Evolutionary conservation across 2,888 invertebrate species (phyloP).

Genomic region (Drosophila differens): DNA sequence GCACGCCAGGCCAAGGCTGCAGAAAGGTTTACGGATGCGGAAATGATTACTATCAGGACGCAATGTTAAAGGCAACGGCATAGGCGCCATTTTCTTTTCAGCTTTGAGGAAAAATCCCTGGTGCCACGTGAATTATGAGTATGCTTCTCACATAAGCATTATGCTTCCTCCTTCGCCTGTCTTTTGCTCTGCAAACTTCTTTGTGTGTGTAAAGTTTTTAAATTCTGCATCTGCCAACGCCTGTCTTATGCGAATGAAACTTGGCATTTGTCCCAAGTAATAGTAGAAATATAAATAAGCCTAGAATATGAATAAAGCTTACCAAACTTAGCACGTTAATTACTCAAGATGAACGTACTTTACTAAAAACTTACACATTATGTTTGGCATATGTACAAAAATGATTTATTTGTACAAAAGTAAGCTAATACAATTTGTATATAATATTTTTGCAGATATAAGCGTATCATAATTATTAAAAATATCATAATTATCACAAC

Average conservation of each 20-base stretch:
- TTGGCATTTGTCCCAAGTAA: background rate
- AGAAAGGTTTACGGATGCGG: constrained; percentile 51
- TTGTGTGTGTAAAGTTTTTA: background rate
- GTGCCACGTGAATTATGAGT: constrained; percentile 43
- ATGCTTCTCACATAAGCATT: constrained; percentile 21
- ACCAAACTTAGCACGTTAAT: background rate
- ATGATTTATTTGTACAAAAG: too few relatives aligned
- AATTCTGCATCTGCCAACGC: background rate
- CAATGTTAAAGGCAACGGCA: constrained; percentile 23
- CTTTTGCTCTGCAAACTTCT: constrained; percentile 9
- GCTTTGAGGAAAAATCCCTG: constrained; percentile 15
- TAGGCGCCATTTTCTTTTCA: constrained; percentile 29
- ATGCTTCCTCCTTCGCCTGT: background rate
- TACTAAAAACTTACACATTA: background rate
- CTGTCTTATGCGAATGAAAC: background rate
- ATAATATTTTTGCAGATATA: background rate
- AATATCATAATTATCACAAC: background rate
- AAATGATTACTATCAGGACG: constrained; percentile 56
- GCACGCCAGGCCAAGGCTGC: constrained; percentile 21
- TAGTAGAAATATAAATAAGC: background rate
- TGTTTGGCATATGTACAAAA: background rate
- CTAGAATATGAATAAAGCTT: constrained; percentile 2
- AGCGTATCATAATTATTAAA: background rate
- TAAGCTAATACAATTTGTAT: background rate
- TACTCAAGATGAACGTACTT: background rate